Evolutionary conservation across 1,140 invertebrate genomes (phyloP), one percentile per base, ranked within the genome.

Genomic region (Kradibia gibbosae): DNA sequence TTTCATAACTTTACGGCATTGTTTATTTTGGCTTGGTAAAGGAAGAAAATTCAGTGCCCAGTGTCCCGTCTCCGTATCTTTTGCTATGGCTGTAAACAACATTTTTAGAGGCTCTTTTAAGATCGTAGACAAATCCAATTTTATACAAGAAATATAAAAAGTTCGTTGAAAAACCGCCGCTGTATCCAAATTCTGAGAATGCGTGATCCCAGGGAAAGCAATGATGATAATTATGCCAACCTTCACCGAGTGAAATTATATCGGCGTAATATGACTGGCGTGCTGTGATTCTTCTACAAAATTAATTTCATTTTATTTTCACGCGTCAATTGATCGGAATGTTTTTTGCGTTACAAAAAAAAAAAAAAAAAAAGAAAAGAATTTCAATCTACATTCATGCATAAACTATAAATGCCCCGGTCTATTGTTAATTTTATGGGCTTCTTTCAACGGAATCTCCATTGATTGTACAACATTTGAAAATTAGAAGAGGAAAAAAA

Each of bases 161-260:
- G 11, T 91, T 90, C 1, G 95, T 96, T 1, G 96, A 97, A 80
- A 95, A 92, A 88, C 98, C 98, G 20, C 95, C 89, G 48, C 93
- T 92, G 87, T 93, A 93, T 65, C 95, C 95, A 2, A 96, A 91
- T 85, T 98, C 97, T 1, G 95, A 95, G 0, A 96, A 96, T 85
- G 95, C 94, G 88, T 98, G 98, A 88, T 99, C 98, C 93, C 95
- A 96, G 0, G 97, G 97, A 82, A 94, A 94, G 0, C 96, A 96
- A 88, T 99, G 98, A 88, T 99, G 98, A 90, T 97, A 99, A 90
- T 98, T 99, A 89, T 98, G 97, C 95, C 96, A 98, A 34, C 97
- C 97, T 89, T 97, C 96, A 0, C 96, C 96, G 20, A 96, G 91
- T 31, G 95, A 94, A 81, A 95, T 3, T 0, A 87, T 0, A 94